Percentiles rank a stretch among this genome's conserved stretches.
phyloP scores from a whole-genome alignment of 2,113 vertebrate genomes.

The Pseudopipra pipra region DNA sequence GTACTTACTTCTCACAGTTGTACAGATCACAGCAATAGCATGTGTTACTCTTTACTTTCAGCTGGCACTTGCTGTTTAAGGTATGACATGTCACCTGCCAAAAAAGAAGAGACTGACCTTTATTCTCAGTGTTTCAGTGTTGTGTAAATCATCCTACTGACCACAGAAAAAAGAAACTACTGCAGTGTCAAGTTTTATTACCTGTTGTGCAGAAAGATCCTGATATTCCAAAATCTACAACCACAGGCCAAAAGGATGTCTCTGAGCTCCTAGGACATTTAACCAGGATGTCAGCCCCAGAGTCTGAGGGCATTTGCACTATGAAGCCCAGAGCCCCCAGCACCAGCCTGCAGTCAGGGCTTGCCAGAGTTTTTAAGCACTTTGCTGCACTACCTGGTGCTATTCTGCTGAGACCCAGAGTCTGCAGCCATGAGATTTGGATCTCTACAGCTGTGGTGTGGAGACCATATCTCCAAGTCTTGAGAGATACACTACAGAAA shows the following conservation, averaged over 20 bases:
- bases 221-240: background rate
- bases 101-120: background rate
- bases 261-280: background rate
- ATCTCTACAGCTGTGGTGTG: accelerated
- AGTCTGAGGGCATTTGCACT: background rate
- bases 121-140: background rate
- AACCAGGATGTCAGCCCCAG: background rate
- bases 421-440: background rate
- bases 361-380: background rate
- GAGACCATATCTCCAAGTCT: background rate
- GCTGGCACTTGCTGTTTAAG: slow-evolving; percentile 75
- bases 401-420: background rate
- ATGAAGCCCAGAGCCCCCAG: background rate
- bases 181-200: background rate
- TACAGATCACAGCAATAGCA: slow-evolving; percentile 96
- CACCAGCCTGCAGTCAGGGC: background rate
- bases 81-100: slow-evolving; percentile 84
- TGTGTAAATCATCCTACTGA: background rate
- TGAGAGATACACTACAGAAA: background rate
- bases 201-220: background rate
- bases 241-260: background rate
- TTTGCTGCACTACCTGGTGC: background rate
- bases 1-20: slow-evolving; percentile 86
- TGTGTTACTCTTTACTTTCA: slow-evolving; percentile 87
- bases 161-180: background rate